Evolutionary conservation across 1,140 invertebrate genomes (phyloP).

Genomic region (Pachypsylla venusta): DNA sequence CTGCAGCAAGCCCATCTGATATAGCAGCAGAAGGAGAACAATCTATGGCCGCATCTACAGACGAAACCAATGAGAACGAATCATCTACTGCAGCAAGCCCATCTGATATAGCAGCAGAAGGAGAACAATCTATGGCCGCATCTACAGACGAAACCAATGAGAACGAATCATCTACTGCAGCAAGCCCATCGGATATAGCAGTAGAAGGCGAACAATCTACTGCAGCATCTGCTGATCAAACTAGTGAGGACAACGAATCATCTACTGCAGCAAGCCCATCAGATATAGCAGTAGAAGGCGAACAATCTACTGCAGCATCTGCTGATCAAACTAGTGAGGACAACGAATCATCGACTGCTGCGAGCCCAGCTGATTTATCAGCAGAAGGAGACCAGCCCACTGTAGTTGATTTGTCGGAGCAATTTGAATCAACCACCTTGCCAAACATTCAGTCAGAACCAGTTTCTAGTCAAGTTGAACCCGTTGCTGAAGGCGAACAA

Average conservation of each 20-base stretch:
- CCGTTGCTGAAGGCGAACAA: background rate
- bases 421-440: constrained; percentile 9
- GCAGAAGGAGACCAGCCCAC: background rate
- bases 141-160: constrained; percentile 4
- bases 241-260: background rate
- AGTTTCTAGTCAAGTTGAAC: background rate
- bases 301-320: background rate
- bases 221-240: too few relatives aligned
- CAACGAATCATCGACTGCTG: background rate
- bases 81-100: background rate
- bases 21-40: background rate
- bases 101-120: background rate
- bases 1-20: background rate
- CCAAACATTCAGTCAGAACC: background rate
- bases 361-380: background rate
- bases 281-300: background rate
- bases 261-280: background rate
- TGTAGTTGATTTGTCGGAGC: too few relatives aligned
- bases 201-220: too few relatives aligned
- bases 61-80: background rate
- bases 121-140: background rate
- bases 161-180: background rate
- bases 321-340: background rate
- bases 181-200: too few relatives aligned
- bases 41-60: background rate